phyloP scores from a whole-genome alignment of 2,888 invertebrate genomes.

The Acleris emargana region DNA sequence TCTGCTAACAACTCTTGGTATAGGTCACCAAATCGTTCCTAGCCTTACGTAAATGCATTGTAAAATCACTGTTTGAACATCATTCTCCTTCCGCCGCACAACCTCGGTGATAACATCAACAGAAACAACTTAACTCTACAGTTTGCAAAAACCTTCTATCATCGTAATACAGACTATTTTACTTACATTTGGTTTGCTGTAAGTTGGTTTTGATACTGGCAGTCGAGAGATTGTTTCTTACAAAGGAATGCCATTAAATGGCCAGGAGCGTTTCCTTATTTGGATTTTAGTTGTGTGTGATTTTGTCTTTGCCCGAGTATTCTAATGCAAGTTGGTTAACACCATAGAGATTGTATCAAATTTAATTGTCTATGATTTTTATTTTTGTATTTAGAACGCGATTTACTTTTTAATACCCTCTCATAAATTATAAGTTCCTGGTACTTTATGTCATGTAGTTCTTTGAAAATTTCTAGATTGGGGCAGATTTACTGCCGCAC shows the following conservation, averaged over 20 bases:
- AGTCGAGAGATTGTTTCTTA: slow-evolving; percentile 31
- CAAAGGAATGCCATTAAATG: slow-evolving; percentile 34
- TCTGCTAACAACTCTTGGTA: not conserved
- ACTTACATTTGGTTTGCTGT: not conserved
- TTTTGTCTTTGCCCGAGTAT: slow-evolving; percentile 19
- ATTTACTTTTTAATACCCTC: too few relatives aligned
- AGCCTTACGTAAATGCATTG: slow-evolving; percentile 33
- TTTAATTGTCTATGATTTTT: too few relatives aligned
- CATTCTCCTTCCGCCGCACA: slow-evolving; percentile 32
- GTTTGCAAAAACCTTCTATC: slow-evolving; percentile 1
- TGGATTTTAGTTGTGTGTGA: slow-evolving; percentile 14
- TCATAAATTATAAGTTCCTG: too few relatives aligned
- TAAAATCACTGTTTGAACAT: slow-evolving; percentile 37
- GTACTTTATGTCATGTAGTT: too few relatives aligned
- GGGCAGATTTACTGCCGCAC: too few relatives aligned
- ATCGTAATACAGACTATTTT: not conserved
- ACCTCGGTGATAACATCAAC: slow-evolving; percentile 36
- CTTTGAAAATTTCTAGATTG: too few relatives aligned
- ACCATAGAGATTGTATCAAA: not conserved
- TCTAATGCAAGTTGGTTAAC: not conserved
- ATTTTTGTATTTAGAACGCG: too few relatives aligned
- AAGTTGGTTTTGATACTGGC: slow-evolving; percentile 29
- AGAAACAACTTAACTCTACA: slow-evolving; percentile 15
- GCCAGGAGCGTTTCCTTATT: slow-evolving; percentile 31
- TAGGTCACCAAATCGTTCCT: slow-evolving; percentile 30